These are phyloP conservation scores for Glyptemys insculpta DNA, from an alignment of 2,797 vertebrate genomes.

Conservation along the genomic window DNA sequence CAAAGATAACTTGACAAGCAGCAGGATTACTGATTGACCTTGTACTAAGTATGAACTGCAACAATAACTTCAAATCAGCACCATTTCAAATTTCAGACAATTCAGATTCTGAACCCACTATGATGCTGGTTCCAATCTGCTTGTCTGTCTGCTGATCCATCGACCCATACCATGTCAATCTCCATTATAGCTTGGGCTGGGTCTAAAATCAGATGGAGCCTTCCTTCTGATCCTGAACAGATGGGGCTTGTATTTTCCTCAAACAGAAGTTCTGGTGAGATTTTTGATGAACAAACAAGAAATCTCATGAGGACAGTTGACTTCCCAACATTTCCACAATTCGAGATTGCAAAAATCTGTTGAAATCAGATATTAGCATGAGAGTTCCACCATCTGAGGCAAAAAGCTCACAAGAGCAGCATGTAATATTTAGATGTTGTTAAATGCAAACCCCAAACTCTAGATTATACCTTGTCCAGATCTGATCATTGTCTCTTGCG, in stretches of 20 bases:
- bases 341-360: background rate
- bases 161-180: background rate
- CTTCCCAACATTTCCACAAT: background rate
- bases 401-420: background rate
- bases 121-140: background rate
- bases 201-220: background rate
- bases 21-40: background rate
- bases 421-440: background rate
- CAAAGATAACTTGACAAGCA: rapidly evolving
- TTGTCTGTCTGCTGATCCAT: background rate
- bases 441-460: background rate
- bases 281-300: background rate
- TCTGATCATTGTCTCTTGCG: background rate
- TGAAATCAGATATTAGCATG: background rate
- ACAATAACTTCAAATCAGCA: background rate
- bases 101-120: too few species aligned
- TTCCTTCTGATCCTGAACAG: background rate
- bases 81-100: background rate
- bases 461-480: background rate
- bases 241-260: background rate
- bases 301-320: background rate
- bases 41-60: background rate
- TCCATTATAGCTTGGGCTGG: rapidly evolving
- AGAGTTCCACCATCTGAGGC: background rate
- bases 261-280: background rate